These are phyloP conservation scores for Astropecten irregularis DNA, from an alignment of 53 echinoderm and acorn worm genomes.

Conservation along the genomic window DNA sequence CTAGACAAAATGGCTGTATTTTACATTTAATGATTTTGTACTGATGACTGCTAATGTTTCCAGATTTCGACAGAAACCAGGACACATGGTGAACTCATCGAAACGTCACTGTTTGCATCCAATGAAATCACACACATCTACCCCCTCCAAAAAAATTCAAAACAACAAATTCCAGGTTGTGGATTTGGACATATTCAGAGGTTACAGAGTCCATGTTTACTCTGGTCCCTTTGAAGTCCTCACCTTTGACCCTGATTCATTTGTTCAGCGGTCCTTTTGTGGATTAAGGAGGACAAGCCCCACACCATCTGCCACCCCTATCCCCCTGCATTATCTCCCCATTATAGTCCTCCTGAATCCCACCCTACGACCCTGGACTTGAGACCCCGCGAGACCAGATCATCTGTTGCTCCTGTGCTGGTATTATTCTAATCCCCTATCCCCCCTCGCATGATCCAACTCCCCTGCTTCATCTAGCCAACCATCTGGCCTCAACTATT, in stretches of 20 bases:
- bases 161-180: too few relatives aligned
- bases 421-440: slow-evolving; percentile 17
- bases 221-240: not conserved
- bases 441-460: slow-evolving; percentile 37
- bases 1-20: too few relatives aligned
- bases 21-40: too few relatives aligned
- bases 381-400: not conserved
- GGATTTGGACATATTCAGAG: too few relatives aligned
- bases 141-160: too few relatives aligned
- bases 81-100: not conserved
- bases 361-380: slow-evolving; percentile 5
- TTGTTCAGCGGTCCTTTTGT: slow-evolving; percentile 21
- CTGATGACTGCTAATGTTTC: too few relatives aligned
- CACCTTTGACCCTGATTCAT: slow-evolving; percentile 19
- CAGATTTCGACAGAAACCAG: not conserved
- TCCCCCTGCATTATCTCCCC: not conserved
- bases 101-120: too few relatives aligned
- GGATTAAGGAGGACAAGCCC: not conserved
- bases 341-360: not conserved
- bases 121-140: too few relatives aligned
- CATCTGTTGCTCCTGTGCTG: slow-evolving; percentile 11
- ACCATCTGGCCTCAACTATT: slow-evolving; percentile 54
- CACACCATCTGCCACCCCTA: slow-evolving; percentile 40
- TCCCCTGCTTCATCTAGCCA: slow-evolving; percentile 21
- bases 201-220: too few relatives aligned